A percentile compares a stretch with the other conserved stretches of the same genome.
Conservation (phyloP, 2,888 invertebrate species). For the Nezara viridula region DNA sequence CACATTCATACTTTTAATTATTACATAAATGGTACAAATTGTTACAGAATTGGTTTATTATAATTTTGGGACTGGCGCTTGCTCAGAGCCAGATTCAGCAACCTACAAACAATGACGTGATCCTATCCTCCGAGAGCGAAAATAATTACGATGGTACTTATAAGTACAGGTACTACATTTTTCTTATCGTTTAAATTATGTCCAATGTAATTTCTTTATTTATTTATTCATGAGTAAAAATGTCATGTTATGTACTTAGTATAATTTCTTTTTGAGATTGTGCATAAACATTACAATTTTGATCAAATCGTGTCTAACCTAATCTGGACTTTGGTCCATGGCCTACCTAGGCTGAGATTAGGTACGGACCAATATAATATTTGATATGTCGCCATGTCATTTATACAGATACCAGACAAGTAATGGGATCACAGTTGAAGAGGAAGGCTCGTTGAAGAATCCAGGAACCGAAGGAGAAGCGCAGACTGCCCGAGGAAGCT, state of each 20-base stretch:
- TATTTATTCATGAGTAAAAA: no score
- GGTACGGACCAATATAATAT: no score
- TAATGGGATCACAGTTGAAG: slow-evolving; percentile 81
- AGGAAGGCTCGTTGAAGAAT: slow-evolving; percentile 80
- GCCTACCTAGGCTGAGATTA: no score
- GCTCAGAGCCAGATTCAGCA: background rate
- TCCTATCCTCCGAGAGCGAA: background rate
- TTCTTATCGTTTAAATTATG: no score
- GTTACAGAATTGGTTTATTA: background rate
- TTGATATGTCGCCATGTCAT: background rate
- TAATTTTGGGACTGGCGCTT: background rate
- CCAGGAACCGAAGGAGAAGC: slow-evolving; percentile 66
- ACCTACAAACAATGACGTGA: background rate
- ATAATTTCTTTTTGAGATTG: no score
- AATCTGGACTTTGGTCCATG: no score
- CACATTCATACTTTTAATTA: no score
- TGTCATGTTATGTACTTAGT: no score
- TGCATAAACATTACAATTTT: no score
- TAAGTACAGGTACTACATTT: background rate
- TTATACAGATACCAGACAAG: slow-evolving; percentile 78
- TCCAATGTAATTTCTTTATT: no score
- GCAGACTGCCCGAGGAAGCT: slow-evolving; percentile 69
- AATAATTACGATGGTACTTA: slow-evolving; percentile 15
- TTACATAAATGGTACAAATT: no score
- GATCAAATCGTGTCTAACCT: no score